Conservation (phyloP, 2,797 vertebrate genomes). For the Diglossa cyanea region DNA sequence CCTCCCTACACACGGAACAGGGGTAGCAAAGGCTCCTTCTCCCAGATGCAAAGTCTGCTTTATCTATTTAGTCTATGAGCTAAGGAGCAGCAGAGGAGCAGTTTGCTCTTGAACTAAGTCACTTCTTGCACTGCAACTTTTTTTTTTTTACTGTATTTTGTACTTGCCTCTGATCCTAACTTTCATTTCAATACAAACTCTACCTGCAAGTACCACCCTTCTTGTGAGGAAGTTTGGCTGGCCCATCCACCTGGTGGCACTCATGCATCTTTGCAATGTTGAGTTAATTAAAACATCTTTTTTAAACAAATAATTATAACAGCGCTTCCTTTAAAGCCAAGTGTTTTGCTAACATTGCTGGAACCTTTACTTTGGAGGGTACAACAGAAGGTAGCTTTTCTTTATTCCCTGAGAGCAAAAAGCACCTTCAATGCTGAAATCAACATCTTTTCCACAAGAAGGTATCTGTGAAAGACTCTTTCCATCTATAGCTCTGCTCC, state of each 20-base stretch:
- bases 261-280: not conserved
- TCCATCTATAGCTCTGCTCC: not conserved
- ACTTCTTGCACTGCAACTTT: too few relatives aligned
- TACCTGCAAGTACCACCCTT: not conserved
- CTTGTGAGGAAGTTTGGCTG: not conserved
- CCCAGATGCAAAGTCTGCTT: not conserved
- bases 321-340: not conserved
- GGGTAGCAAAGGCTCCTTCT: not conserved
- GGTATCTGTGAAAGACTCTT: not conserved
- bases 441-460: not conserved
- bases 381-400: accelerated
- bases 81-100: not conserved
- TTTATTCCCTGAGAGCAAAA: not conserved
- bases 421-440: not conserved
- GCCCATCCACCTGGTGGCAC: constrained; percentile 34
- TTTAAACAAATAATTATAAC: not conserved
- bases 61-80: not conserved
- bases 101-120: not conserved
- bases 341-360: not conserved
- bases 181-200: not conserved
- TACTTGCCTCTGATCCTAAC: not conserved
- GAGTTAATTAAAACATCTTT: not conserved
- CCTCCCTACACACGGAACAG: accelerated
- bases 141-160: not conserved
- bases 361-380: not conserved